Base-by-base conservation (phyloP, 2,113 vertebrate genomes). In the Onychostruthus taczanowskii region DNA sequence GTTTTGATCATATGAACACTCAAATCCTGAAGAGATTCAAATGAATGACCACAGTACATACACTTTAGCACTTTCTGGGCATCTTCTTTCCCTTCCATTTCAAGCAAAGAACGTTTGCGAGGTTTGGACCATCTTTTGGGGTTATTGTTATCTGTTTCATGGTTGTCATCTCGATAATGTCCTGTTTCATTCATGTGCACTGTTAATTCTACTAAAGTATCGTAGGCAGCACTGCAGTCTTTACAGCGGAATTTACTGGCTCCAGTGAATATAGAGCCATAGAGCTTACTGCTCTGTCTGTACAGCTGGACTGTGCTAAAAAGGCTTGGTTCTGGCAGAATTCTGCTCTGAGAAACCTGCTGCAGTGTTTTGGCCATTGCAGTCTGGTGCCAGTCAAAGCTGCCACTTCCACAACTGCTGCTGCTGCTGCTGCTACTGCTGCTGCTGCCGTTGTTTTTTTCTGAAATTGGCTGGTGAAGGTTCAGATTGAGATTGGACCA, bases 1-100 rank as follows among this genome's bases (percentile, higher is more conserved):
- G 99, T 99, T 98, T 99, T 99, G 95, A 99, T 99, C 99, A 99
- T 99, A 63, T 99, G 99, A 91, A 99, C 99, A 70, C 99, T 99
- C 93, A 99, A 96, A 98, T 99, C 99, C 97, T 99, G 99, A 66
- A 99, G 98, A 84, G 99, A 99, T 98, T 99, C 99, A 93, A 99
- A 99, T 44, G 99, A 99, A 98, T 99, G 99, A 76, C 99, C 99
- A 83, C 99, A 99, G 98, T 99, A 99, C 99, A 99, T 99, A 96
- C 99, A 99, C 96, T 99, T 99, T 37, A 99, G 97, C 73, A 99
- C 99, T 96, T 99, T 99, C 97, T 99, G 99, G 41, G 99, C 99
- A 12, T 99, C 99, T 90, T 99, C 99, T 89, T 99, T 99, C 39
- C 99, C 99, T 83, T 99, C 99, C 99, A 99, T 99, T 96, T 99